Base-by-base conservation (phyloP, 1,140 invertebrate species). In the Odontomachus brunneus region DNA sequence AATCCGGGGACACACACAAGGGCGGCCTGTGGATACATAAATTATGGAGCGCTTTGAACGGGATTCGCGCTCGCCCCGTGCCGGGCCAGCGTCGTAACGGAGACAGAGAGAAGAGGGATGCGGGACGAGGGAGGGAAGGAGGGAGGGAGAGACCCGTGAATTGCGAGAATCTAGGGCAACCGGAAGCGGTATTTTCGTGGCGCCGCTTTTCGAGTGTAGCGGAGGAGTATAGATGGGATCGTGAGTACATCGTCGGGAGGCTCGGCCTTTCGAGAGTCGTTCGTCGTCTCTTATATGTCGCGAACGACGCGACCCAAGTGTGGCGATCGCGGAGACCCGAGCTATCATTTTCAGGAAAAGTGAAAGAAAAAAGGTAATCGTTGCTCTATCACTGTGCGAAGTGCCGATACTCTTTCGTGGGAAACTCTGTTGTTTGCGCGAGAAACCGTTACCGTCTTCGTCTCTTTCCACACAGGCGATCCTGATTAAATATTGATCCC, bases 121-220 rank as follows among this genome's bases (percentile, higher is more conserved):
- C 29, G 38, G 9, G 38, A 44, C 5, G 12, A 69, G n/a, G 66
- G 29, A 75, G n/a, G 55, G 14, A 24, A 15, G 17, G 9, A 57
- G 17, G 11, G 51, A 24, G 48, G 44, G 22, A 19, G 51, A 24
- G 51, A 85, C 69, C 74, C 66, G 84, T 89, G 84, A 86, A 89
- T 80, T 86, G 81, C 82, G 88, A 17, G 88, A 89, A 89, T 89
- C 87, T 86, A 75, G 88, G 87, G 75, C 88, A 89, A 89, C 87
- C 88, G 88, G 88, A 89, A 89, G 87, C 82, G 84, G 87, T 89
- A 89, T 89, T 89, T 89, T 89, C 84, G 88, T 89, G 82, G 75
- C 75, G 57, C 67, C 75, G 84, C 84, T 88, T 88, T 88, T 88
- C 87, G 71, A 83, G 57, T 69, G 80, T 55, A 65, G 78, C 82